Base-by-base conservation (phyloP, 92 coral and sea anemone species). In the Desmophyllum pertusum region DNA sequence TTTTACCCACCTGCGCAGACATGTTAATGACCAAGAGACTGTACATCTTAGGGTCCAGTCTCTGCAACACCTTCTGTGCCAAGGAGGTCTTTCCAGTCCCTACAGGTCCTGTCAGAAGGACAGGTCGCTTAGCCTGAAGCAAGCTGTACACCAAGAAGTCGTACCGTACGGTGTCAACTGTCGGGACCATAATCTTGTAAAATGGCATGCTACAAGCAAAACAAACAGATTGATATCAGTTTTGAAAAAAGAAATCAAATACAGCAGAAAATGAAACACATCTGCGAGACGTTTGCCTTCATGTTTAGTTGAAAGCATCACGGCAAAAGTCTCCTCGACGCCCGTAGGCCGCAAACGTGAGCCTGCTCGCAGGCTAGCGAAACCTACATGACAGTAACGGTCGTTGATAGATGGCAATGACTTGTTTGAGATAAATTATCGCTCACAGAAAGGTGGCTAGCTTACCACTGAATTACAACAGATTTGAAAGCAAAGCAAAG, bases 51-150 rank as follows among this genome's bases (percentile, higher is more conserved):
- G 99, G 93, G 89, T 97, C 99, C 76, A 97, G 94, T 65, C 95
- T 88, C 89, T 94, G 98, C 36, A 97, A 88, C 42, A 97, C 99
- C 48, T 94, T 94, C 92, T 97, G 99, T 7, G 98, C 99, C 41
- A 97, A 94, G 4, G 99, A 97, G 6, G 99, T 97, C 90, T 97
- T 97, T 3, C 99, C 99, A 68, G 99, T 97, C 27, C 99, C 99
- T 59, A 97, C 99, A 59, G 99, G 99, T 29, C 99, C 99, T 5
- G 95, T 91, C 31, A 97, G 90, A 52, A 97, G 89, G 70, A 97
- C 99, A 70, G 99, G 99, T 9, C 91, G 98, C 73, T 97, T 95
- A 76, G 99, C 97, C 77, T 94, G 95, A 51, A 97, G 95, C 83
- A 97, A 85, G 87, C 93, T 97, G 86, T 97, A 92, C 84, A 97